Conservation (phyloP, 2,888 invertebrate genomes). For the Rhyacophila evoluta region DNA sequence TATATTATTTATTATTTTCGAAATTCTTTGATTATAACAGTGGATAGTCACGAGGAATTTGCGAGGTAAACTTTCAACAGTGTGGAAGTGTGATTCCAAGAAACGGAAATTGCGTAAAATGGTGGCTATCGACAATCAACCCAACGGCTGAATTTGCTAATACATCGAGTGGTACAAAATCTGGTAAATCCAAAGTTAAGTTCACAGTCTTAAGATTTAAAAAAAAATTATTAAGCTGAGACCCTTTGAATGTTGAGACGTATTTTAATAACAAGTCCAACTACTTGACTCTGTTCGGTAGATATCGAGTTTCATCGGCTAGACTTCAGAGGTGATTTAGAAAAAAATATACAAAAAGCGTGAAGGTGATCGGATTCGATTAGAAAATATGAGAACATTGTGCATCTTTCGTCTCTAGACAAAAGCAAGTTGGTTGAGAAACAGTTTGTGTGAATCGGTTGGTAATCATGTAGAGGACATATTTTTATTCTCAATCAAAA, state of each 20-base stretch:
- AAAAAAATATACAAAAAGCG: not conserved
- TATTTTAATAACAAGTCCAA: not conserved
- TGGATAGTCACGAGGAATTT: not conserved
- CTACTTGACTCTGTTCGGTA: not conserved
- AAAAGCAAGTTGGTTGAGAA: too few relatives aligned
- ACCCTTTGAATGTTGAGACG: too few relatives aligned
- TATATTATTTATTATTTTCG: too few relatives aligned
- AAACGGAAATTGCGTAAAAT: not conserved
- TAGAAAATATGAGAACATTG: not conserved
- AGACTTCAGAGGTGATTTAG: not conserved
- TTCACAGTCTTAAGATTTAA: too few relatives aligned
- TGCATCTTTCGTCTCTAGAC: too few relatives aligned
- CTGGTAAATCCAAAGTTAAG: too few relatives aligned
- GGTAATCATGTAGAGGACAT: too few relatives aligned
- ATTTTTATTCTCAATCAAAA: too few relatives aligned
- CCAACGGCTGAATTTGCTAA: not conserved
- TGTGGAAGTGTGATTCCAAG: not conserved
- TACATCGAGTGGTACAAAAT: too few relatives aligned
- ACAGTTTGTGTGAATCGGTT: too few relatives aligned
- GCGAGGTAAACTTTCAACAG: not conserved
- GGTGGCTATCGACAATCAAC: not conserved
- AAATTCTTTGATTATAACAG: not conserved
- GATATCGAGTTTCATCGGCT: conserved; percentile 15
- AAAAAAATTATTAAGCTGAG: too few relatives aligned
- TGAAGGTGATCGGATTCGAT: conserved; percentile 5